Evolutionary conservation across 2,888 invertebrate species (phyloP), one percentile per base, ranked within the genome.

Genomic region (Steinernema carpocapsae): DNA sequence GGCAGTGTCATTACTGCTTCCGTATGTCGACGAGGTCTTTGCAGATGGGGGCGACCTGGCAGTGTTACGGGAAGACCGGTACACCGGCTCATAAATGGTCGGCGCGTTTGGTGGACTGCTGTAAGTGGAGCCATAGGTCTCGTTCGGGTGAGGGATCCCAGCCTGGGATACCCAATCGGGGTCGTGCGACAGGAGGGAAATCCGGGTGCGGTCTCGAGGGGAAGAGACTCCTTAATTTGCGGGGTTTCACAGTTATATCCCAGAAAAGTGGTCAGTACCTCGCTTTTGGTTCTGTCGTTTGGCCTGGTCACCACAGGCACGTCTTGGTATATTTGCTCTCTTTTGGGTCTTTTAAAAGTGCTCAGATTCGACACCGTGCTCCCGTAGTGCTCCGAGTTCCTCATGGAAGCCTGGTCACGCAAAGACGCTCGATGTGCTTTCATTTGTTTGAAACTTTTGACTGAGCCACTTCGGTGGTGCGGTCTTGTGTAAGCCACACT

Each of bases 361-460:
- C 64, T 64, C 32, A 64, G 64, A 29, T 64, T 64, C 1, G 64
- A 64, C 14, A 64, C 64, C 3, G 64, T 64, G 17, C 64, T 64
- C 1, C 64, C 64, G 32, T 64, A 64, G 1, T 64, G 64, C 32
- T 64, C 64, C 17, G 64, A 29, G 17, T 64, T 64, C 29, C 29
- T 64, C 32, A 64, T 4, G 32, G 64, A 64, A 1, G 64, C 37
- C 17, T 22, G 26, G n/a, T 64, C 64, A 32, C 64, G 22, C 64
- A 64, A 64, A 6, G 64, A 64, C 10, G 64, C 37, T 1, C 64
- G 64, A 32, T 64, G 29, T 17, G 64, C 24, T n/a, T 64, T 64
- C 64, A 64, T 64, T 19, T 64, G 64, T n/a, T 64, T 64, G 32
- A 64, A 64, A 19, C 64, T 64, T n/a, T 64, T 64, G 12, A 64